Evolutionary conservation across 2,797 vertebrate species (phyloP).

Genomic region (Phalloptychus januarius): DNA sequence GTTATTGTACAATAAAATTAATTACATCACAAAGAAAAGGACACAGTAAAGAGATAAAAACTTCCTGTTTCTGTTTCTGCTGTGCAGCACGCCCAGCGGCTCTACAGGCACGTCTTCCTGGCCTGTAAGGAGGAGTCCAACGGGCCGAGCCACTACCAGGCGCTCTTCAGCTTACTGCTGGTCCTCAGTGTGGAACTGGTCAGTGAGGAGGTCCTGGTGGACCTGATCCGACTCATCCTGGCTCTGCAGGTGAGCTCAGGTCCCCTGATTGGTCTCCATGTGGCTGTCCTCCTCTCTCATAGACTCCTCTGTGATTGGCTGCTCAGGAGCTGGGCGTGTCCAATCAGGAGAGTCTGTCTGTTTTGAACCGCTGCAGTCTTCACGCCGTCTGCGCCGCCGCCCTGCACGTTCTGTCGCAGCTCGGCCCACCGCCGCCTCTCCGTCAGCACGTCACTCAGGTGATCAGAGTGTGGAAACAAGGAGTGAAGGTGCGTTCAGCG

Average conservation of each 20-base stretch:
- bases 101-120: constrained; percentile 90
- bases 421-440: constrained; percentile 84
- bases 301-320: constrained; percentile 38
- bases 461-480: not conserved
- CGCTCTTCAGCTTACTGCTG: constrained; percentile 83
- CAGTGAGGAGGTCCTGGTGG: constrained; percentile 90
- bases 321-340: constrained; percentile 79
- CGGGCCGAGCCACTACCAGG: constrained; percentile 82
- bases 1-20: no score
- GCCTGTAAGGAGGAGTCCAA: constrained; percentile 88
- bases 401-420: constrained; percentile 87
- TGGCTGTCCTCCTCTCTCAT: not conserved
- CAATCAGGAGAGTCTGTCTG: constrained; percentile 83
- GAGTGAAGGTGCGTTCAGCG: not conserved
- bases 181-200: constrained; percentile 88
- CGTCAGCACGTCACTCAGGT: constrained; percentile 87
- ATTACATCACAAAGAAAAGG: no score
- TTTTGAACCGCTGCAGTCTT: constrained; percentile 86
- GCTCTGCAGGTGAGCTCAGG: constrained; percentile 84
- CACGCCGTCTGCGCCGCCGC: constrained; percentile 85
- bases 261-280: not conserved
- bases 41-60: no score
- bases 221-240: constrained; percentile 88
- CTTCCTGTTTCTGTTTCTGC: not conserved
- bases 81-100: constrained; percentile 86